Evolutionary conservation across 2,888 invertebrate genomes (phyloP), one percentile per base, ranked within the genome.

Genomic region (Coremacera marginata): DNA sequence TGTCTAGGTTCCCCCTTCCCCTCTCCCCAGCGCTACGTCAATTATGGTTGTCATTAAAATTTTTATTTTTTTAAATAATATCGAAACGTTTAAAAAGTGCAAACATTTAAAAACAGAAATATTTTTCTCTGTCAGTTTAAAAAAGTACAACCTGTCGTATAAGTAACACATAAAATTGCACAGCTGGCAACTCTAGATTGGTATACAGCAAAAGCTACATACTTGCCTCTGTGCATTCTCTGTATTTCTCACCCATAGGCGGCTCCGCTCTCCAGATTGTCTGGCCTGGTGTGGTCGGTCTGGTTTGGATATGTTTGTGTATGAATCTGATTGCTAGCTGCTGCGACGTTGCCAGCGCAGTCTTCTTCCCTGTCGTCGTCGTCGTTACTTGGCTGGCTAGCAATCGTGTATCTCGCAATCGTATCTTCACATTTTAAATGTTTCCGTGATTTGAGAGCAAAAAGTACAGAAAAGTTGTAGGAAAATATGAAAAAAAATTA

Each of bases 141-240:
- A 27, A 63, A 4, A 0, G n/a, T 19, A 7, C 49, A 3, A 22
- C 68, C 22, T 25, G 68, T 14, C 27, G 49, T 68, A 22, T 67
- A 22, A 37, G n/a, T 22, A 9, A 67, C 49, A 11, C 49, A 4
- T 44, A 31, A 1, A 31, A 3, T 22, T 25, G 16, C 25, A 49
- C 11, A 16, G 14, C 9, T 60, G 57, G 62, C 49, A 72, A 62
- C 62, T 31, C 62, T 72, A 31, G 19, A 27, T 14, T 68, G 68
- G 68, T 68, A 68, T 68, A 68, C 68, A 68, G 19, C 68, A 65
- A 19, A n/a, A 34, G 16, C 63, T 31, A 9, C 37, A 27, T 3
- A 16, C n/a, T 65, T 27, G 62, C n/a, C n/a, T 9, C 8, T 34
- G 25, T n/a, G 25, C 52, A 31, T 65, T 62, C 72, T 72, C n/a